Conservation (phyloP, 2,888 invertebrate genomes). For the Phragmatobia fuliginosa region DNA sequence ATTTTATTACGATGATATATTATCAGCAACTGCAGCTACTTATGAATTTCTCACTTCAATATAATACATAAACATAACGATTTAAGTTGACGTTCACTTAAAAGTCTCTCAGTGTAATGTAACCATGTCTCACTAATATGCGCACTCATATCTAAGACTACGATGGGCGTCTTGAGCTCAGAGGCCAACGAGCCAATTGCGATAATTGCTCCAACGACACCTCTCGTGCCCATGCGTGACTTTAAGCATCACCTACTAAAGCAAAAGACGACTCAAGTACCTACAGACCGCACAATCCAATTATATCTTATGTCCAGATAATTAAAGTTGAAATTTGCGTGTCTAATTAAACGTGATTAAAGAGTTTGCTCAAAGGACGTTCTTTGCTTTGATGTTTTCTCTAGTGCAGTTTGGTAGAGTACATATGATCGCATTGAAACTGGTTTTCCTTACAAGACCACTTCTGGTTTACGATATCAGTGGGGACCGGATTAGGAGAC, state of each 20-base stretch:
- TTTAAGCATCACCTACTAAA: constrained; percentile 65
- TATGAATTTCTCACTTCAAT: constrained; percentile 20
- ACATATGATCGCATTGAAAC: constrained; percentile 78
- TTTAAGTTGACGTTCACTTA: constrained; percentile 33
- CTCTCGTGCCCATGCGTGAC: constrained; percentile 82
- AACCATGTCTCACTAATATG: constrained; percentile 40
- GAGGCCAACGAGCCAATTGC: constrained; percentile 84
- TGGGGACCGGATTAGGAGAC: constrained; percentile 82
- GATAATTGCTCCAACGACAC: constrained; percentile 84
- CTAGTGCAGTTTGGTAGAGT: constrained; percentile 70
- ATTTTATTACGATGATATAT: constrained; percentile 12
- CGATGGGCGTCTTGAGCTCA: constrained; percentile 81
- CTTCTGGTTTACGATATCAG: constrained; percentile 84
- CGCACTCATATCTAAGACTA: constrained; percentile 60
- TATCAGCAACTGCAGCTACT: constrained; percentile 27
- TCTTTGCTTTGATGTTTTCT: constrained; percentile 71
- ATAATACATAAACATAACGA: constrained; percentile 30
- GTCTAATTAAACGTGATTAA: constrained; percentile 50
- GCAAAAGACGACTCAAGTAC: constrained; percentile 66
- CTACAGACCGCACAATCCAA: constrained; percentile 50
- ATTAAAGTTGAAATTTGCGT: constrained; percentile 63
- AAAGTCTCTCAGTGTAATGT: constrained; percentile 39
- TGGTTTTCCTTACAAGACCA: constrained; percentile 79
- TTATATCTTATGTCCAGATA: constrained; percentile 54
- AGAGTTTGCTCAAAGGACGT: constrained; percentile 60